Conservation (phyloP, 1,140 invertebrate genomes). For the Zaprionus tsacasi region DNA sequence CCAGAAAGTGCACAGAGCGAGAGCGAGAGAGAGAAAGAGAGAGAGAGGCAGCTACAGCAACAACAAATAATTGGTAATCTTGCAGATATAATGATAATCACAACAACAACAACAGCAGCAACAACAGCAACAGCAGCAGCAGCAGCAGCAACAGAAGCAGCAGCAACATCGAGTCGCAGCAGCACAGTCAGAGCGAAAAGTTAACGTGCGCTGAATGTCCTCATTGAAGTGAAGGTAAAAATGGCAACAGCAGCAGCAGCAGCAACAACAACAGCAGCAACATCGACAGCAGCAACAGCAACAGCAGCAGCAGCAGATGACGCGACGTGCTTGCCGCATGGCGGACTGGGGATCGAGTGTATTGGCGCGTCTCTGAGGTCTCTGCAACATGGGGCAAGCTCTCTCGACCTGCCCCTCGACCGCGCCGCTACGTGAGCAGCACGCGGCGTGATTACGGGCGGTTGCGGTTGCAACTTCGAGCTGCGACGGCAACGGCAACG, state of each 20-base stretch:
- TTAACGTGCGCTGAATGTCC: slow-evolving; percentile 77
- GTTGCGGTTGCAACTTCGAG: slow-evolving; percentile 65
- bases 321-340: slow-evolving; percentile 52
- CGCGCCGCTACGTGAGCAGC: slow-evolving; percentile 73
- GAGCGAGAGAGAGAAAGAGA: neutral
- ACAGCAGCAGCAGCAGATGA: slow-evolving; percentile 39
- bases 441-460: slow-evolving; percentile 71
- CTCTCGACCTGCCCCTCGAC: slow-evolving; percentile 42
- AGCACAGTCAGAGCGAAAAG: slow-evolving; percentile 45
- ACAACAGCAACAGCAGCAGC: slow-evolving; percentile 35
- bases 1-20: slow-evolving; percentile 53
- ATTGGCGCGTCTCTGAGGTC: slow-evolving; percentile 18
- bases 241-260: slow-evolving; percentile 21
- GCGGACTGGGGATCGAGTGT: slow-evolving; percentile 25
- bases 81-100: slow-evolving; percentile 80
- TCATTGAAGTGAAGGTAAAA: slow-evolving; percentile 74
- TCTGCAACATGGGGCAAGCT: slow-evolving; percentile 16
- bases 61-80: slow-evolving; percentile 80
- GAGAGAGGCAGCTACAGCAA: slow-evolving; percentile 35
- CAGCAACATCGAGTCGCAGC: slow-evolving; percentile 19
- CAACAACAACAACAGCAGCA: slow-evolving; percentile 65
- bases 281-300: neutral
- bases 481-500: neutral
- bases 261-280: slow-evolving; percentile 21
- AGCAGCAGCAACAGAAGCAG: slow-evolving; percentile 30